Conservation (phyloP, 2,797 vertebrate species). For the Pangasius krempfi region DNA sequence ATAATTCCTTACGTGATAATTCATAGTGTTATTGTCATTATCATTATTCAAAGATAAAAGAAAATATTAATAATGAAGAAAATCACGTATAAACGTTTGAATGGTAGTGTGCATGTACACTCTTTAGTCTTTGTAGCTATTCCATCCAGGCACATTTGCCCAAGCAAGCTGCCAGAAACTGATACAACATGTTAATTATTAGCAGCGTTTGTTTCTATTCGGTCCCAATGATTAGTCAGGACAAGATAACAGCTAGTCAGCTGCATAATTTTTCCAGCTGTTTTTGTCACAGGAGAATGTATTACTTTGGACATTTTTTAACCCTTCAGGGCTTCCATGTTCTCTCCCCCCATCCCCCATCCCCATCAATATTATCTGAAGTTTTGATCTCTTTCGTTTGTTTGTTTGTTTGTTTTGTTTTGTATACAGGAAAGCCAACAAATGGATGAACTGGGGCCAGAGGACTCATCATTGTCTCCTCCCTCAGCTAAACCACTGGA, state of each 20-base stretch:
- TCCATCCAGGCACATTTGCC: neutral
- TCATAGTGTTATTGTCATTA: neutral
- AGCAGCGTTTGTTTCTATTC: neutral
- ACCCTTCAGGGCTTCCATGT: neutral
- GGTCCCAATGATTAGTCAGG: neutral
- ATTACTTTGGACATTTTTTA: neutral
- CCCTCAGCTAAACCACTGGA: constrained; percentile 49
- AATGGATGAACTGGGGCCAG: neutral
- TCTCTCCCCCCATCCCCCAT: too few relatives aligned
- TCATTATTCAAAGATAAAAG: neutral
- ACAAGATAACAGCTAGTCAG: neutral
- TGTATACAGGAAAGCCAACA: neutral
- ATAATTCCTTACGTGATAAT: neutral
- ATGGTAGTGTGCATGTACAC: neutral
- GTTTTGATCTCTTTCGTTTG: neutral
- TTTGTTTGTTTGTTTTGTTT: neutral
- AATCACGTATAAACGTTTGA: neutral
- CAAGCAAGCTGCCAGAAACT: neutral
- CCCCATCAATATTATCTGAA: neutral
- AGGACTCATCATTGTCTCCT: constrained; percentile 30
- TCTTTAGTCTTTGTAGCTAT: neutral
- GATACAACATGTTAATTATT: neutral
- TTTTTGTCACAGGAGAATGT: neutral
- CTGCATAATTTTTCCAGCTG: neutral
- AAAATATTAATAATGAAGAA: neutral